A percentile compares a stretch with the other conserved stretches of the same genome.
Conservation (phyloP, 2,888 invertebrate species). For the Reticulitermes lucifugus region DNA sequence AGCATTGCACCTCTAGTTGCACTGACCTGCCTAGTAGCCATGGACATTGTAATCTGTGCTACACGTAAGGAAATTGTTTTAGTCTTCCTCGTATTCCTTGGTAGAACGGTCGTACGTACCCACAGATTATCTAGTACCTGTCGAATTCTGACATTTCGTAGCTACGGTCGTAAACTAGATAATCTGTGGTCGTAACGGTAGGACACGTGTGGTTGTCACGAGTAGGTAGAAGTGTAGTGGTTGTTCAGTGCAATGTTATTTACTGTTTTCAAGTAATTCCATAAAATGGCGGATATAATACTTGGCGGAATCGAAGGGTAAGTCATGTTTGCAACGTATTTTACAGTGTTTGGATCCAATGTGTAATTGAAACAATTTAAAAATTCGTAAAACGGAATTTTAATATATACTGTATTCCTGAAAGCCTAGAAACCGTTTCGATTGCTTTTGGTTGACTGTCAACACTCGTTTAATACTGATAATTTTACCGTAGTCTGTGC, state of each 20-base stretch:
- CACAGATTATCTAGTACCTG: not conserved
- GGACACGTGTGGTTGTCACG: not conserved
- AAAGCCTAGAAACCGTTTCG: not conserved
- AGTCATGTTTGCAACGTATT: not conserved
- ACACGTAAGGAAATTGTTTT: no score
- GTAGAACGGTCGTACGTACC: no score
- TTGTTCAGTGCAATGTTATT: not conserved
- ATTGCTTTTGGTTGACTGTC: no score
- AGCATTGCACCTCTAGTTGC: no score
- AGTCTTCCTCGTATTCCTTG: no score
- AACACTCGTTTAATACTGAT: no score
- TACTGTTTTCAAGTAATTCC: not conserved
- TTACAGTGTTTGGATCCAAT: not conserved
- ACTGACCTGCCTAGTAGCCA: no score
- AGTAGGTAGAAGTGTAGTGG: not conserved
- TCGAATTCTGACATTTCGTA: not conserved
- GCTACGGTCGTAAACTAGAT: not conserved
- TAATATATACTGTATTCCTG: not conserved
- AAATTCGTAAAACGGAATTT: not conserved
- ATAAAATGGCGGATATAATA: not conserved
- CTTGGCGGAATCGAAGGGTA: constrained; percentile 19
- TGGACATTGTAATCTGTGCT: no score
- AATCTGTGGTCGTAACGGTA: not conserved
- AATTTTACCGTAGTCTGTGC: no score
- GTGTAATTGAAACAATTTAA: not conserved